phyloP scores from a whole-genome alignment of 2,113 vertebrate species.

The Pelecanoides urinatrix region DNA sequence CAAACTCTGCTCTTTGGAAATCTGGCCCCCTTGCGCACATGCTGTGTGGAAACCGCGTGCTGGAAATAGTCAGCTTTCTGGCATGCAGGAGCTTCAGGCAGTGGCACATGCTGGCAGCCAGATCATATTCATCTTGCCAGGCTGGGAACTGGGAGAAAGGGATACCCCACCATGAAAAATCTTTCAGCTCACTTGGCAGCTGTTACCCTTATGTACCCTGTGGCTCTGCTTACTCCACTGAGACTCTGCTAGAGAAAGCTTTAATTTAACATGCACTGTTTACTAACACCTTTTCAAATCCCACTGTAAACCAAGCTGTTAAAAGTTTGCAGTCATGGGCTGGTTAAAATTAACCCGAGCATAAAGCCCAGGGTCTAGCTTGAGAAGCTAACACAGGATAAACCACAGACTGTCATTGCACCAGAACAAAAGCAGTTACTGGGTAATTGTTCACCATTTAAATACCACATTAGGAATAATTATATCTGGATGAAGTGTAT shows the following conservation, averaged over 20 bases:
- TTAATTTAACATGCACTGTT: not conserved
- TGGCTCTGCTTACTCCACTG: not conserved
- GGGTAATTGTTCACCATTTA: not conserved
- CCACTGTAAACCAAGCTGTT: not conserved
- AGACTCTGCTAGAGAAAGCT: not conserved
- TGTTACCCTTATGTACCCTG: not conserved
- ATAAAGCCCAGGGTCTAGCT: not conserved
- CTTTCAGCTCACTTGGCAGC: not conserved
- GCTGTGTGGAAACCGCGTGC: not conserved
- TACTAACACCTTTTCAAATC: slow-evolving; percentile 29
- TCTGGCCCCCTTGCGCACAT: not conserved
- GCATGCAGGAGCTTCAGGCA: not conserved
- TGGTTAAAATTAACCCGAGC: slow-evolving; percentile 28
- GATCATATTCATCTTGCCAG: not conserved
- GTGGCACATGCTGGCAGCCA: not conserved
- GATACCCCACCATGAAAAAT: not conserved
- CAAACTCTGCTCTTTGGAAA: not conserved
- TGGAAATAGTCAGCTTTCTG: not conserved
- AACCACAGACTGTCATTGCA: not conserved
- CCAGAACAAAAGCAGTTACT: not conserved
- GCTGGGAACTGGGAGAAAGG: not conserved
- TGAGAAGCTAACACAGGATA: not conserved
- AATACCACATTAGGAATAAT: not conserved
- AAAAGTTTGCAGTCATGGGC: not conserved
- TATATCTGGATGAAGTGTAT: not conserved